Evolutionary conservation across 2,113 vertebrate genomes (phyloP).

Genomic region (Puntigrus tetrazona): DNA sequence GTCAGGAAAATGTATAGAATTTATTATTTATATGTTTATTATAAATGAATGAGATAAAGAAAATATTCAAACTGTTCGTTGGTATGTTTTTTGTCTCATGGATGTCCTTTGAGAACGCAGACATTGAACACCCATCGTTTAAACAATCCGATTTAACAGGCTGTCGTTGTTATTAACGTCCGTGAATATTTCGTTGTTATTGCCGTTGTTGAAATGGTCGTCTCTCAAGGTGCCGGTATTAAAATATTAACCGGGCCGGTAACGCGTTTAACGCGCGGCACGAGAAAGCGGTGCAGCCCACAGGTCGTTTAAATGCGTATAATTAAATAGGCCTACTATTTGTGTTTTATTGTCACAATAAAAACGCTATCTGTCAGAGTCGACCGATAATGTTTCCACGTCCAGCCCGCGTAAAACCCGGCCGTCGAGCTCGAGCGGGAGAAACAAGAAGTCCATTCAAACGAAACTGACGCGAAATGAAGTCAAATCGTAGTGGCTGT

Average conservation of each 20-base stretch:
- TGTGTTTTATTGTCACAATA: not conserved
- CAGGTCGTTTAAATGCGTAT: not conserved
- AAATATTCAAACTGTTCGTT: constrained; percentile 75
- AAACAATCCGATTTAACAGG: not conserved
- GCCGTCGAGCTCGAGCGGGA: not conserved
- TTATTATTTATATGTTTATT: constrained; percentile 89
- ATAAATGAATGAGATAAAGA: constrained; percentile 80
- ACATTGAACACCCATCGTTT: not conserved
- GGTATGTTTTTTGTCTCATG: constrained; percentile 65
- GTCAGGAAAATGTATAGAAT: constrained; percentile 83
- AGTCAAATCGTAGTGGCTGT: not conserved
- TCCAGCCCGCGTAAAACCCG: not conserved
- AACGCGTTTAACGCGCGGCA: not conserved
- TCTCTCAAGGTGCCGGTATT: not conserved
- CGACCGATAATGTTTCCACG: not conserved
- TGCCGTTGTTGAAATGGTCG: not conserved
- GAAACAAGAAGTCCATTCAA: not conserved
- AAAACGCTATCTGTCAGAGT: not conserved
- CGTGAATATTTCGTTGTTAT: not conserved
- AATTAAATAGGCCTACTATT: not conserved
- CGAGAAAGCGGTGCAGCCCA: not conserved
- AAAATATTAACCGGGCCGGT: not conserved
- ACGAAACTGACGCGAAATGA: constrained; percentile 1
- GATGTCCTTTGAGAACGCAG: not conserved
- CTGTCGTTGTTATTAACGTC: no score